phyloP scores from a whole-genome alignment of 1,140 invertebrate genomes.

The Trachymyrmex cornetzi region DNA sequence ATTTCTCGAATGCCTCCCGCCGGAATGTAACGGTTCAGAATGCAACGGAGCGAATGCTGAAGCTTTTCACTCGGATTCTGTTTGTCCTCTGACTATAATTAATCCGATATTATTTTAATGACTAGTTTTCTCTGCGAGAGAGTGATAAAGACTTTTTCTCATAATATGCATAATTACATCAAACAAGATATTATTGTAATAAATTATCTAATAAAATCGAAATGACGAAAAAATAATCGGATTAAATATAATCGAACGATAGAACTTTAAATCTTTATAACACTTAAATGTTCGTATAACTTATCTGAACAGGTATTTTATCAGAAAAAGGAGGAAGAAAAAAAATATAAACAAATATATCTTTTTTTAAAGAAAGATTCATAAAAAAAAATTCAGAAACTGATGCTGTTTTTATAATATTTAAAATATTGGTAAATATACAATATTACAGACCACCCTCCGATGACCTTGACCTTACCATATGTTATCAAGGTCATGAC shows the following conservation, averaged over 20 bases:
- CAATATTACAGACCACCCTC: too few relatives aligned
- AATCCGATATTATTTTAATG: conserved; percentile 55
- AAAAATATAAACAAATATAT: neutral
- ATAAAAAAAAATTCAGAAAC: neutral
- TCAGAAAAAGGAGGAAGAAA: too few relatives aligned
- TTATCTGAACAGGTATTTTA: too few relatives aligned
- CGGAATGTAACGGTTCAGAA: conserved; percentile 36
- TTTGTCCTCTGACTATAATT: conserved; percentile 53
- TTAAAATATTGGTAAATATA: too few relatives aligned
- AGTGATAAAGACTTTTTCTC: conserved; percentile 33
- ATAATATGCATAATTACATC: conserved; percentile 27
- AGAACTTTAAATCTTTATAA: neutral
- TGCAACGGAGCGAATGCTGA: neutral
- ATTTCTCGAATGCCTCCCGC: conserved; percentile 51
- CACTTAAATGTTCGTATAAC: neutral
- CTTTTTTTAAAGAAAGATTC: neutral
- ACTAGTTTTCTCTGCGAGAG: conserved; percentile 31
- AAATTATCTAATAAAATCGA: conserved; percentile 4
- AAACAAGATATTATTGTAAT: neutral
- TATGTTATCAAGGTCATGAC: too few relatives aligned
- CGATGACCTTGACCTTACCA: too few relatives aligned
- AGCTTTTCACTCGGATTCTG: conserved; percentile 47
- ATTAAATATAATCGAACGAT: neutral
- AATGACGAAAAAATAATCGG: neutral
- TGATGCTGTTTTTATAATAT: neutral